These are phyloP conservation scores for Caenorhabditis tropicalis DNA, from an alignment of 1,140 invertebrate species.

Conservation along the genomic window DNA sequence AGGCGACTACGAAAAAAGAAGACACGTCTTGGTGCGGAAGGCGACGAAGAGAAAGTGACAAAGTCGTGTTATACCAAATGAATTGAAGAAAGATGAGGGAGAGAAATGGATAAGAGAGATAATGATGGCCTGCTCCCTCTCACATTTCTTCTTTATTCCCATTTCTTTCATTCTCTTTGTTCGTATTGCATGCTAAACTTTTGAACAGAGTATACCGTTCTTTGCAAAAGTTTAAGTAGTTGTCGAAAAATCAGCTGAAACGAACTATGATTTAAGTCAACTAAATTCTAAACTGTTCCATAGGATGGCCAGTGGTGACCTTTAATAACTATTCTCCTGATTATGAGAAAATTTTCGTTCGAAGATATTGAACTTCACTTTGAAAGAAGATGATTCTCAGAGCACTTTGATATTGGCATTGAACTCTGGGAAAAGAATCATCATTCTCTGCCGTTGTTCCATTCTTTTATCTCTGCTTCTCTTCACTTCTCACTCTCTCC, in stretches of 20 bases:
- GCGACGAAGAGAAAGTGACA: background rate
- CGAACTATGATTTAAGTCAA: too few relatives aligned
- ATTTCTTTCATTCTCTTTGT: background rate
- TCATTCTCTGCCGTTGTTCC: background rate
- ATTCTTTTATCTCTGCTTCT: background rate
- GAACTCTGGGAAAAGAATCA: background rate
- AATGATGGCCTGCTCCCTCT: background rate
- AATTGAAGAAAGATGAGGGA: background rate
- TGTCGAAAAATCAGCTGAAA: too few relatives aligned
- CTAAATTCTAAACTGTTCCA: too few relatives aligned
- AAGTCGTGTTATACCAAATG: background rate
- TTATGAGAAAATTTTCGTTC: too few relatives aligned
- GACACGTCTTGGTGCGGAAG: background rate
- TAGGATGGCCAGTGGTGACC: too few relatives aligned
- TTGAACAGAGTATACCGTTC: too few relatives aligned
- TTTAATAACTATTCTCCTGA: too few relatives aligned
- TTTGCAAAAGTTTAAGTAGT: too few relatives aligned
- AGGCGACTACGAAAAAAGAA: background rate
- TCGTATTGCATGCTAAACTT: too few relatives aligned
- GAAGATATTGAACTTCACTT: too few relatives aligned
- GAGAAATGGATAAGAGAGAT: slow-evolving; percentile 5
- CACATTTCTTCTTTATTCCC: background rate
- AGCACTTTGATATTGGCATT: too few relatives aligned
- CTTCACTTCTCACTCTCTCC: background rate
- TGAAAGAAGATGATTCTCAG: too few relatives aligned